Percentiles rank a stretch among this genome's conserved stretches.
Evolutionary conservation across 2,888 invertebrate species (phyloP).

Genomic region (Leucophenga montana): DNA sequence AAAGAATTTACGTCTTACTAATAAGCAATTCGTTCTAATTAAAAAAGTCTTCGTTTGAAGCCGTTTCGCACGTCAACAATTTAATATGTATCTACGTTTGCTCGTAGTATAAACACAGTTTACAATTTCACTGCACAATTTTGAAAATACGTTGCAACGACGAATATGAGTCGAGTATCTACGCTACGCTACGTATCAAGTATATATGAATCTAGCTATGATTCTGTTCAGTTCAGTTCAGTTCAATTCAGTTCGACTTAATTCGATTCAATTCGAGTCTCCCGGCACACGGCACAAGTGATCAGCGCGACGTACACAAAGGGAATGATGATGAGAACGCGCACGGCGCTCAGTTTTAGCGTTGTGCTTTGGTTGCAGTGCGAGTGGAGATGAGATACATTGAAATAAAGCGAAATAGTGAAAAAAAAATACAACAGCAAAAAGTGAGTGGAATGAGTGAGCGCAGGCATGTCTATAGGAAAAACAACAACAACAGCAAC

Average conservation of each 20-base stretch:
- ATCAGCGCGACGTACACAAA: constrained; percentile 69
- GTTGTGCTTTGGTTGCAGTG: background rate
- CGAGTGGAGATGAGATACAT: too few species aligned
- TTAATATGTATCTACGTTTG: too few species aligned
- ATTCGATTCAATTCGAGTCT: constrained; percentile 34
- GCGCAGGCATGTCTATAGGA: too few species aligned
- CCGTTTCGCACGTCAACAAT: background rate
- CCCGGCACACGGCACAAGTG: constrained; percentile 49
- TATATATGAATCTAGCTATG: too few species aligned
- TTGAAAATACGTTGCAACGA: background rate
- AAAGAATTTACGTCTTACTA: constrained; percentile 27
- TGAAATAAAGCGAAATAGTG: too few species aligned
- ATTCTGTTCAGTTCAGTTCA: too few species aligned
- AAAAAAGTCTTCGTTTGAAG: background rate
- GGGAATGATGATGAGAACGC: constrained; percentile 62
- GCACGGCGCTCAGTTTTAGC: constrained; percentile 15
- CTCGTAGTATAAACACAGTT: background rate
- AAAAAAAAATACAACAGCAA: too few species aligned
- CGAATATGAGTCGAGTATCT: too few species aligned
- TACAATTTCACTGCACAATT: constrained; percentile 29
- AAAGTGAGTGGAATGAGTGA: too few species aligned
- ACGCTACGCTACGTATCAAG: too few species aligned
- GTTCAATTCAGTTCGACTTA: constrained; percentile 20
- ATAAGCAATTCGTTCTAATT: too few species aligned
- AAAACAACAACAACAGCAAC: constrained; percentile 35